Base-by-base conservation (phyloP, 2,797 vertebrate species). In the Trematomus bernacchii region DNA sequence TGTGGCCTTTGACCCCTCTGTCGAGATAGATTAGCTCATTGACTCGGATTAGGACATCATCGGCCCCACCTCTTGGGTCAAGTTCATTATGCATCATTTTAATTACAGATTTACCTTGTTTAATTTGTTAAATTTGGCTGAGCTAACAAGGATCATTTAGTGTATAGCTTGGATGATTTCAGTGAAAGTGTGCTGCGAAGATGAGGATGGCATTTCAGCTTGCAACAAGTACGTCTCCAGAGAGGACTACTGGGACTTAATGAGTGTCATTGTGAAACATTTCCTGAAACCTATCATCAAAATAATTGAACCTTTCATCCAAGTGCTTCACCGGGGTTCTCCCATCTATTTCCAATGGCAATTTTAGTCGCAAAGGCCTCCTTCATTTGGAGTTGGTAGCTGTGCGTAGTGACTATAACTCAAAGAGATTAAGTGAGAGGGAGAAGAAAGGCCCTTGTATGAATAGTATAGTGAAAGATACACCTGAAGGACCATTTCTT, bases 381-480 rank as follows among this genome's bases (percentile, higher is more conserved):
- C 62, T 88, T 91, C 89, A 86, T 92, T 91, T 83, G 73, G 60
- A 71, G 53, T 48, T 72, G 63, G 66, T 85, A 67, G 57, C 71
- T 73, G 74, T 78, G 83, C 86, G 75, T 65, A 43, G 75, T 73
- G 80, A 70, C 80, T 69, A 88, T 91, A 92, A 92, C 65, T 91
- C 88, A 85, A 37, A 44, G 47, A 89, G 76, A 89, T 82, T 65
- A 44, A 89, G 76, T 71, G 71, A 78, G 71, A 67, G 47, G 30
- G 69, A 69, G 63, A 80, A 73, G 61, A 89, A 80, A 82, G 14
- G 47, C 58, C 66, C 63, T 92, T 87, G 68, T 86, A 61, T 89
- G 87, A 85, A 86, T 63, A 87, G 90, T 63, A 70, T 82, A 92
- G 90, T 94, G 91, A 93, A 95, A 95, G 90, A 93, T 89, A 92